Evolutionary conservation across 2,113 vertebrate genomes (phyloP).

Genomic region (Tetrax tetrax): DNA sequence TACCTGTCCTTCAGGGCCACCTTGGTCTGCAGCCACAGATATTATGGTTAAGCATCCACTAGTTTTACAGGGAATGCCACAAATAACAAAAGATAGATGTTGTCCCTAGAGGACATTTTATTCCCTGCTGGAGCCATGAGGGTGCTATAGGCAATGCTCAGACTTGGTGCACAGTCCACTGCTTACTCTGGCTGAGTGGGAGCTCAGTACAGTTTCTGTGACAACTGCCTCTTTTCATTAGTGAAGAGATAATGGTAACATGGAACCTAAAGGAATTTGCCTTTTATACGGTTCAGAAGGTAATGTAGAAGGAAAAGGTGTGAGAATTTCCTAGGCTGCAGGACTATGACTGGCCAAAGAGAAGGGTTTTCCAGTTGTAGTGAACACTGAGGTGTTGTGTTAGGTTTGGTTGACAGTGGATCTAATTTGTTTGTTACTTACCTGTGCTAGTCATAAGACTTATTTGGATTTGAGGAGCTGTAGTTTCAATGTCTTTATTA

Average conservation of each 20-base stretch:
- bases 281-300: neutral
- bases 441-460: neutral
- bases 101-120: neutral
- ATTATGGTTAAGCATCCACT: neutral
- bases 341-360: neutral
- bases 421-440: neutral
- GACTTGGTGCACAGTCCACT: neutral
- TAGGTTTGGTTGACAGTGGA: neutral
- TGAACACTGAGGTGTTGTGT: neutral
- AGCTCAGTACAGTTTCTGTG: neutral
- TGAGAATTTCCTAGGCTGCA: neutral
- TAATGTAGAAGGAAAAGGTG: neutral
- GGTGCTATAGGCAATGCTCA: neutral
- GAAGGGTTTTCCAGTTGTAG: neutral
- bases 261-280: neutral
- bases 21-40: neutral
- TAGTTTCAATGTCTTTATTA: neutral
- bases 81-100: neutral
- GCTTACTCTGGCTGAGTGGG: neutral
- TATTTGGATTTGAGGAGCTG: neutral
- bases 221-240: neutral
- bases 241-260: neutral
- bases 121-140: neutral
- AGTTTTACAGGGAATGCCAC: neutral
- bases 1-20: neutral